Evolutionary conservation across 1,140 invertebrate genomes (phyloP).

Genomic region (Macrostomum lignano): DNA sequence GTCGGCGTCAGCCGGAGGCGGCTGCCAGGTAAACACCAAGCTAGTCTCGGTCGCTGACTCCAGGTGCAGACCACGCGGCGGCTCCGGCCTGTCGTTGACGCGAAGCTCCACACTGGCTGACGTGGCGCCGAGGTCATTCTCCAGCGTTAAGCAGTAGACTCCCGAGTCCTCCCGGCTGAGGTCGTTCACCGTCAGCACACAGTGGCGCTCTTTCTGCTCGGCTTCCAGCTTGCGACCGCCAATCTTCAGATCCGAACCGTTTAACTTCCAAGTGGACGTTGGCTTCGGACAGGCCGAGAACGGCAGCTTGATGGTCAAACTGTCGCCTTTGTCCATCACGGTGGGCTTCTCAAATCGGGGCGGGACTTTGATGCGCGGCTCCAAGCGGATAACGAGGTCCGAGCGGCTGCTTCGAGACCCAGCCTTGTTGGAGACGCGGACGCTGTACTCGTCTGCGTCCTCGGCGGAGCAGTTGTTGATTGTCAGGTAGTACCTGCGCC

Average conservation of each 20-base stretch:
- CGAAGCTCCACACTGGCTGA: constrained; percentile 74
- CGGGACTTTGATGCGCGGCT: constrained; percentile 76
- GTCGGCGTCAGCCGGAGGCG: constrained; percentile 40
- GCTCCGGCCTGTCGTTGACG: constrained; percentile 80
- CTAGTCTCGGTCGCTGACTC: constrained; percentile 75
- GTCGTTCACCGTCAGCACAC: constrained; percentile 68
- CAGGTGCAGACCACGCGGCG: constrained; percentile 60
- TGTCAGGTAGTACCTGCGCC: constrained; percentile 50
- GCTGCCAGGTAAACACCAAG: constrained; percentile 75
- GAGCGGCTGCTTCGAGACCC: constrained; percentile 69
- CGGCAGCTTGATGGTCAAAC: constrained; percentile 78
- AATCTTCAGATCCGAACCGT: constrained; percentile 72
- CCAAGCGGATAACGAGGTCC: constrained; percentile 51
- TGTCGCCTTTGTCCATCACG: constrained; percentile 89
- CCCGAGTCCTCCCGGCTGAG: constrained; percentile 70
- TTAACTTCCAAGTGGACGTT: constrained; percentile 63
- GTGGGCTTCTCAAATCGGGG: constrained; percentile 76
- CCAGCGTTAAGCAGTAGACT: constrained; percentile 64
- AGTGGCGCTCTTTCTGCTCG: constrained; percentile 55
- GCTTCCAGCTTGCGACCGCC: constrained; percentile 38
- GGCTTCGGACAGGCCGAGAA: constrained; percentile 89
- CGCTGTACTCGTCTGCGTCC: constrained; percentile 89
- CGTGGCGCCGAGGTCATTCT: constrained; percentile 80
- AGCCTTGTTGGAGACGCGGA: constrained; percentile 63
- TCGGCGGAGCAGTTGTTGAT: constrained; percentile 77